A percentile compares a stretch with the other conserved stretches of the same genome.
These are phyloP conservation scores for Echiichthys vipera DNA, from an alignment of 2,797 vertebrate species.

Conservation along the genomic window DNA sequence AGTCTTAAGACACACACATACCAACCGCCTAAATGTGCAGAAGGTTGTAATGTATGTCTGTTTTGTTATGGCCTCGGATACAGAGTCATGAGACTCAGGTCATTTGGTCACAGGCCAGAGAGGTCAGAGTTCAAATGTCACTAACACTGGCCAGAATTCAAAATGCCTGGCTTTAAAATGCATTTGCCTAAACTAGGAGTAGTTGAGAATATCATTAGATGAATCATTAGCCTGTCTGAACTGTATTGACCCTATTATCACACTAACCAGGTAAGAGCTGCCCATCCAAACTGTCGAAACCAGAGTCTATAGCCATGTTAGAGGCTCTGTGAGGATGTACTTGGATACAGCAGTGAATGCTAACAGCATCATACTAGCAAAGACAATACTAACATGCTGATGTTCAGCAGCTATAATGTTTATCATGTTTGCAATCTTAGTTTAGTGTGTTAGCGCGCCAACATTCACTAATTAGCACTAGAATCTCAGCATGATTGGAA, in stretches of 20 bases:
- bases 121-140: slow-evolving; percentile 69
- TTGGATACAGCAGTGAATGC: background rate
- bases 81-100: slow-evolving; percentile 59
- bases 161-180: slow-evolving; percentile 42
- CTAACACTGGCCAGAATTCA: slow-evolving; percentile 60
- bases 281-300: background rate
- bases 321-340: background rate
- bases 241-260: slow-evolving; percentile 18
- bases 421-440: background rate
- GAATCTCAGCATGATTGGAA: background rate
- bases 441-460: background rate
- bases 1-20: slow-evolving; percentile 75
- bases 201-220: slow-evolving; percentile 7
- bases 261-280: background rate
- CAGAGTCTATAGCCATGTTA: background rate
- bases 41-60: slow-evolving; percentile 60
- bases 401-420: slow-evolving; percentile 1
- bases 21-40: slow-evolving; percentile 11
- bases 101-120: slow-evolving; percentile 60
- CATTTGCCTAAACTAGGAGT: slow-evolving; percentile 30
- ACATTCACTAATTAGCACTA: background rate
- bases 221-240: background rate
- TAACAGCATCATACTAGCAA: background rate
- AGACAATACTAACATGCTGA: background rate
- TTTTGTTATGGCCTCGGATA: slow-evolving; percentile 49